A percentile compares a stretch with the other conserved stretches of the same genome.
These are phyloP conservation scores for Melanaphis sacchari DNA, from an alignment of 1,140 invertebrate species.

Conservation along the genomic window DNA sequence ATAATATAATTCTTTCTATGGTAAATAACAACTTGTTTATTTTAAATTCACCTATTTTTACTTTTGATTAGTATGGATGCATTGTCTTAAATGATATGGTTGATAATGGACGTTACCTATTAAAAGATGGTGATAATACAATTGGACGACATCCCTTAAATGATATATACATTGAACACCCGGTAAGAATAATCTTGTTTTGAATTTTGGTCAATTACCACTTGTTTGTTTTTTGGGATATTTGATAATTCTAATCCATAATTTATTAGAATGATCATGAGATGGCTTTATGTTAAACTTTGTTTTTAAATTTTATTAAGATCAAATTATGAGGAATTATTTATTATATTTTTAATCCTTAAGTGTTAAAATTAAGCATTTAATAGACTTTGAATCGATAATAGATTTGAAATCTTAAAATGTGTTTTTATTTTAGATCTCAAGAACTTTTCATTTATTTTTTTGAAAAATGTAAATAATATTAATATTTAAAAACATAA, in stretches of 20 bases:
- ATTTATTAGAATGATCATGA: background rate
- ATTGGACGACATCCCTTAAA: conserved; percentile 50
- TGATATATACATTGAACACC: conserved; percentile 46
- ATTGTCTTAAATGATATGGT: conserved; percentile 2
- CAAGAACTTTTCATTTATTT: background rate
- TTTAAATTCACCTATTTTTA: background rate
- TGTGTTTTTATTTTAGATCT: too few relatives aligned
- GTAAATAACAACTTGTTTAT: background rate
- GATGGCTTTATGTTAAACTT: background rate
- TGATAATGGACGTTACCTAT: background rate
- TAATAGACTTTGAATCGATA: too few relatives aligned
- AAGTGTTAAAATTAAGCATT: too few relatives aligned
- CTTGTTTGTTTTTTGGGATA: background rate
- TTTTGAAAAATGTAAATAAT: background rate
- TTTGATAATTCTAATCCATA: background rate
- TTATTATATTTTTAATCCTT: background rate
- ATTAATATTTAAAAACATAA: background rate
- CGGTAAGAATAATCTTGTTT: conserved; percentile 19
- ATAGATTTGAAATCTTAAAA: too few relatives aligned
- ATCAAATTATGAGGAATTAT: too few relatives aligned
- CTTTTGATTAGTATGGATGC: conserved; percentile 38
- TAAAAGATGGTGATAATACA: conserved; percentile 46
- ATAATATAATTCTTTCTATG: background rate
- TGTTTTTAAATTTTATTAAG: too few relatives aligned
- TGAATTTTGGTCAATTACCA: background rate